phyloP scores from a whole-genome alignment of 2,888 invertebrate species.

The Mimas tiliae region DNA sequence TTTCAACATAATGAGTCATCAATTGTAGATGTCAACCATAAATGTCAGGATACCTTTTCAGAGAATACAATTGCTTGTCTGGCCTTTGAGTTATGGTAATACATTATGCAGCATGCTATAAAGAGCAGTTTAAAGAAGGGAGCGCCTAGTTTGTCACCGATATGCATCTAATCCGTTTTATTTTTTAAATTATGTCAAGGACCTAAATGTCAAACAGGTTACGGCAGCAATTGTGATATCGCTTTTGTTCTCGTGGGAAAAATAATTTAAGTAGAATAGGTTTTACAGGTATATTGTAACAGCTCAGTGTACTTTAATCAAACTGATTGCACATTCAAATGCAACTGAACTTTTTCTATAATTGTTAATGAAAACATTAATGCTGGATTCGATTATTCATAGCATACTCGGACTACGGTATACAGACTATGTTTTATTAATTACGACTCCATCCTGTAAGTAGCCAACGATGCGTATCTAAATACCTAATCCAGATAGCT shows the following conservation, averaged over 20 bases:
- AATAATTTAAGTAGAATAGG: constrained; percentile 63
- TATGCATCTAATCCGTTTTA: constrained; percentile 59
- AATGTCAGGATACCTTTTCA: constrained; percentile 48
- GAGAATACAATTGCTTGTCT: constrained; percentile 51
- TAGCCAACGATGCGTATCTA: neutral
- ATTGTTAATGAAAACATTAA: neutral
- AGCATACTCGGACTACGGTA: too few relatives aligned
- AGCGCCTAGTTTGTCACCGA: constrained; percentile 56
- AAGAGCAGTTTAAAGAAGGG: constrained; percentile 44
- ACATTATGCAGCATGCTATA: constrained; percentile 44
- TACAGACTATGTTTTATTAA: too few relatives aligned
- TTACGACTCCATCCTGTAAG: too few relatives aligned
- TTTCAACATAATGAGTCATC: constrained; percentile 37
- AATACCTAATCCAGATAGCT: constrained; percentile 12
- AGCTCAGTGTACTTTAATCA: too few relatives aligned
- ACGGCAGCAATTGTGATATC: constrained; percentile 32
- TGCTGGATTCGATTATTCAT: neutral
- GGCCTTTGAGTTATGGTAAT: constrained; percentile 45
- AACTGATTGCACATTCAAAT: constrained; percentile 11
- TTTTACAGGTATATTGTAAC: constrained; percentile 1
- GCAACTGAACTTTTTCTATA: constrained; percentile 8
- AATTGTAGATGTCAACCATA: constrained; percentile 33
- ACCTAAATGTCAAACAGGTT: constrained; percentile 41
- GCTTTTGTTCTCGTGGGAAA: constrained; percentile 61
- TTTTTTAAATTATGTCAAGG: constrained; percentile 68